Conservation (phyloP, 2,113 vertebrate genomes). For the Polypterus bichir region DNA sequence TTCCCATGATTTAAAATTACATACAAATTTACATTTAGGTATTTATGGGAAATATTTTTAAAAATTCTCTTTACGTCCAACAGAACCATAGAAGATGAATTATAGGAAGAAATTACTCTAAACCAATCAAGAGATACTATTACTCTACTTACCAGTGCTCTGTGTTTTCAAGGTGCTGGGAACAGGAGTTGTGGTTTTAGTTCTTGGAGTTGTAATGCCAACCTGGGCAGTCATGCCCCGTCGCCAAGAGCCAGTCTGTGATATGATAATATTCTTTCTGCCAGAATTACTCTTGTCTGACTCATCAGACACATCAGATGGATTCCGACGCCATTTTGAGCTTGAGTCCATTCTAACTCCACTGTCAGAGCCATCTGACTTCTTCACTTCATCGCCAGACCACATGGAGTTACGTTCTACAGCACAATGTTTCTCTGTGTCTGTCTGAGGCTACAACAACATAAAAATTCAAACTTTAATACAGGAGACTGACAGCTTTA, state of each 20-base stretch:
- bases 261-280: slow-evolving; percentile 67
- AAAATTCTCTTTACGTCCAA: too few species aligned
- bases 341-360: slow-evolving; percentile 67
- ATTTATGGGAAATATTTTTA: too few species aligned
- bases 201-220: slow-evolving; percentile 81
- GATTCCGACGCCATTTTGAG: slow-evolving; percentile 78
- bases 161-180: slow-evolving; percentile 61
- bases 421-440: slow-evolving; percentile 80
- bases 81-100: slow-evolving; percentile 4
- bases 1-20: too few species aligned
- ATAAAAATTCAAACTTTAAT: not conserved
- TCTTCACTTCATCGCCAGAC: slow-evolving; percentile 78
- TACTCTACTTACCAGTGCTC: slow-evolving; percentile 59
- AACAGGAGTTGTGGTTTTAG: slow-evolving; percentile 56
- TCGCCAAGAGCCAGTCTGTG: slow-evolving; percentile 91
- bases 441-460: slow-evolving; percentile 56
- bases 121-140: slow-evolving; percentile 21
- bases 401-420: slow-evolving; percentile 61
- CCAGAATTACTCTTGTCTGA: slow-evolving; percentile 80
- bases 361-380: slow-evolving; percentile 74
- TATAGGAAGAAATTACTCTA: slow-evolving; percentile 23
- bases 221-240: slow-evolving; percentile 90
- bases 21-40: too few species aligned
- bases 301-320: slow-evolving; percentile 85
- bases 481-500: too few species aligned